Conservation (phyloP, 2,113 vertebrate species). For the Noctilio leporinus region DNA sequence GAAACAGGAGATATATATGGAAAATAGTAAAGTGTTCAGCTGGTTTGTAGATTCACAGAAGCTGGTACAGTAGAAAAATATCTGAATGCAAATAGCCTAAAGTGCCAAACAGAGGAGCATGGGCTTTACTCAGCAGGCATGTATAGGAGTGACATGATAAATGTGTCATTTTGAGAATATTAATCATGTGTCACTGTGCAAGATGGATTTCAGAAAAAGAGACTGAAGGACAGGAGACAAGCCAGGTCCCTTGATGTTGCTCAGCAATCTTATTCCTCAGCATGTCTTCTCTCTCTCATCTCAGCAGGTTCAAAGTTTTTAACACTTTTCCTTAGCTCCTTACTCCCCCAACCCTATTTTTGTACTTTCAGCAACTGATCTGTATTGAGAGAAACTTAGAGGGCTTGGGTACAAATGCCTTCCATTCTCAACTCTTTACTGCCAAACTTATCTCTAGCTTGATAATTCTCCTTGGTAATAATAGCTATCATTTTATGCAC, state of each 20-base stretch:
- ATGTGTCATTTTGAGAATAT: constrained; percentile 12
- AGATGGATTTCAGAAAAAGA: constrained; percentile 3
- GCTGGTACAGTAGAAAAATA: background rate
- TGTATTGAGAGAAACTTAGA: background rate
- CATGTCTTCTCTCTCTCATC: background rate
- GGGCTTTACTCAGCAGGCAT: background rate
- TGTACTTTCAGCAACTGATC: background rate
- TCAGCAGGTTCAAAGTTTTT: background rate
- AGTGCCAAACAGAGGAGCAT: background rate
- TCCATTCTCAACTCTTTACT: background rate
- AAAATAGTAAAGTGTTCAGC: background rate
- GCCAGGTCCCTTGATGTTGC: background rate
- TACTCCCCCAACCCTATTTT: background rate
- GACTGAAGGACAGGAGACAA: background rate
- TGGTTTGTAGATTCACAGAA: background rate
- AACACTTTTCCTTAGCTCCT: background rate
- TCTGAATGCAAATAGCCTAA: background rate
- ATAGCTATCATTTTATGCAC: background rate
- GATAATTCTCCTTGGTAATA: background rate
- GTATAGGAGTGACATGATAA: background rate
- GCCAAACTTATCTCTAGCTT: background rate
- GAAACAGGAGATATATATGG: background rate
- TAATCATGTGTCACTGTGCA: constrained; percentile 5
- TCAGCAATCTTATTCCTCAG: background rate
- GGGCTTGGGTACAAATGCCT: background rate